Percentiles rank a stretch among this genome's conserved stretches.
phyloP scores from a whole-genome alignment of 2,113 vertebrate species.

The Petromus typicus region DNA sequence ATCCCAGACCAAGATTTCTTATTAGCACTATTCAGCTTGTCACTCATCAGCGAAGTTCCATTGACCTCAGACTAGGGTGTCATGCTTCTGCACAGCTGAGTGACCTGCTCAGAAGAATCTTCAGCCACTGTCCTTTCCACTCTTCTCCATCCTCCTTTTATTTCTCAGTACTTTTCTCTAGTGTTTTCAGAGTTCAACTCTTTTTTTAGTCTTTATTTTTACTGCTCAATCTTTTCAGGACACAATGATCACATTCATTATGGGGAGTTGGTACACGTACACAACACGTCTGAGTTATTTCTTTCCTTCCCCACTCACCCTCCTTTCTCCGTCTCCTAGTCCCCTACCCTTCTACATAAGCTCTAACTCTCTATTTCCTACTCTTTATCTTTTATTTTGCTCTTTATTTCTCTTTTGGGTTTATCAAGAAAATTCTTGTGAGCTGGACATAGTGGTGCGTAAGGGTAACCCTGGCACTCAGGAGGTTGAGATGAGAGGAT shows the following conservation, averaged over 20 bases:
- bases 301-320: background rate
- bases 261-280: background rate
- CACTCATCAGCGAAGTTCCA: background rate
- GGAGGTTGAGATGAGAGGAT: background rate
- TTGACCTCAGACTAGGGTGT: background rate
- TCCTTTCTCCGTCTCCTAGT: background rate
- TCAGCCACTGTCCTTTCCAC: background rate
- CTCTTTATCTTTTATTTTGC: background rate
- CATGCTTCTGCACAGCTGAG: background rate
- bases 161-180: background rate
- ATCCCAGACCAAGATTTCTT: background rate
- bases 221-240: background rate
- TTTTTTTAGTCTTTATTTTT: background rate
- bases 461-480: background rate
- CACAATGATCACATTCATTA: background rate
- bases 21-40: background rate
- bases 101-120: background rate
- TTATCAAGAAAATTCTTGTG: background rate
- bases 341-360: background rate
- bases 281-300: background rate
- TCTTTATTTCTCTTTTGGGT: background rate
- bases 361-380: background rate
- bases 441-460: background rate
- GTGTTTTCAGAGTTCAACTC: background rate
- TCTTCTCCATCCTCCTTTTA: background rate